Conservation (phyloP, 2,888 invertebrate species). For the Phymatocera aterrima region DNA sequence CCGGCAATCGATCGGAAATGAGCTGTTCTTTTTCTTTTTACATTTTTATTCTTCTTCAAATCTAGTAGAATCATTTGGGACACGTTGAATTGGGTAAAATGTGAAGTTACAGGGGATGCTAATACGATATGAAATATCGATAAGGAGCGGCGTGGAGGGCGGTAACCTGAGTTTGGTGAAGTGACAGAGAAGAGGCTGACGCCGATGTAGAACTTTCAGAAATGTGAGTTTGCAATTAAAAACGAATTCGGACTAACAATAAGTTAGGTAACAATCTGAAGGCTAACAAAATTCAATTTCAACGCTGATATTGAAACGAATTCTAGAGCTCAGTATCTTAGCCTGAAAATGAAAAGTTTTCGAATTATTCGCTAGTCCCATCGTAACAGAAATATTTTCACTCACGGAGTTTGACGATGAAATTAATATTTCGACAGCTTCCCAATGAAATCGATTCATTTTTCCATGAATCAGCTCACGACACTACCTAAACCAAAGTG, state of each 20-base stretch:
- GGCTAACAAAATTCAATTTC: not conserved
- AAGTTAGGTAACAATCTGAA: not conserved
- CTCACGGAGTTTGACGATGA: not conserved
- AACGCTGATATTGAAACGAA: not conserved
- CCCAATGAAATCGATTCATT: not conserved
- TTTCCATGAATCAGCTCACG: not conserved
- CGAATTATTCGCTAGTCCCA: not conserved
- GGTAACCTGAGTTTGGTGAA: not conserved
- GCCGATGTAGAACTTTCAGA: not conserved
- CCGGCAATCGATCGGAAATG: too few relatives aligned
- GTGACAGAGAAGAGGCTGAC: not conserved
- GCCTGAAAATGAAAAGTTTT: constrained; percentile 5
- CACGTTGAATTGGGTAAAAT: not conserved
- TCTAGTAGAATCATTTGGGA: not conserved
- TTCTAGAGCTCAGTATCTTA: not conserved
- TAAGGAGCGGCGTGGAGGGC: not conserved
- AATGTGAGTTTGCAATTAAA: not conserved
- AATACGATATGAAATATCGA: not conserved
- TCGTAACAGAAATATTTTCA: constrained; percentile 10
- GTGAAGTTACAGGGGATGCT: not conserved
- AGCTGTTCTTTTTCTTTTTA: too few relatives aligned
- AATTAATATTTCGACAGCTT: not conserved
- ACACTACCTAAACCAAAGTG: not conserved
- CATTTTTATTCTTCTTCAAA: not conserved
- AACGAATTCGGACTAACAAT: not conserved